phyloP scores from a whole-genome alignment of 2,888 invertebrate genomes.

The Stenichneumon culpator region DNA sequence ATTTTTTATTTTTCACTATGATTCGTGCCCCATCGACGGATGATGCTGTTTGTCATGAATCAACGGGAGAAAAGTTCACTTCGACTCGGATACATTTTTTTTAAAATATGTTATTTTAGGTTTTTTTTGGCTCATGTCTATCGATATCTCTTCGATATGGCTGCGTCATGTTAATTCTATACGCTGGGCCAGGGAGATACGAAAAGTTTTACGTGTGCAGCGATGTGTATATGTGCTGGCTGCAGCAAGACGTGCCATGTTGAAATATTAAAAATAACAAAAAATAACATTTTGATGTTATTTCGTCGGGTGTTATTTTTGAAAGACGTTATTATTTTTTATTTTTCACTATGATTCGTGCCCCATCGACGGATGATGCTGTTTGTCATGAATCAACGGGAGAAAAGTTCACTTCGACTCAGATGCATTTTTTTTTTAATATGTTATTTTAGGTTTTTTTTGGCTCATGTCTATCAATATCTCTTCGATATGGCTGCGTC shows the following conservation, averaged over 20 bases:
- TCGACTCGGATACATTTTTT: neutral
- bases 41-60: slow-evolving; percentile 75
- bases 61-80: neutral
- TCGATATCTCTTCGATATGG: slow-evolving; percentile 50
- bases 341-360: slow-evolving; percentile 64
- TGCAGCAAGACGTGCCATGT: no score
- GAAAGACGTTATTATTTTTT: neutral
- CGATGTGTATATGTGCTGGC: neutral
- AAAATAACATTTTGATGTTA: no score
- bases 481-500: slow-evolving; percentile 28
- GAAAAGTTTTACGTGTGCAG: neutral
- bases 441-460: neutral
- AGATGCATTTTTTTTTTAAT: neutral
- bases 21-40: slow-evolving; percentile 75
- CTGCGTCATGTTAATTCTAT: slow-evolving; percentile 20
- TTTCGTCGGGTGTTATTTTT: no score
- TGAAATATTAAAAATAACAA: no score
- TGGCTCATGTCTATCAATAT: slow-evolving; percentile 51
- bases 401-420: neutral
- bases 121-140: slow-evolving; percentile 21
- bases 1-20: slow-evolving; percentile 59
- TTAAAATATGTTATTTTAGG: no score
- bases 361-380: slow-evolving; percentile 59
- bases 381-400: slow-evolving; percentile 71
- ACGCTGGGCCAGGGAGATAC: neutral